A percentile compares a stretch with the other conserved stretches of the same genome.
These are phyloP conservation scores for Tetraneura akinire DNA, from an alignment of 1,140 invertebrate genomes.

Conservation along the genomic window DNA sequence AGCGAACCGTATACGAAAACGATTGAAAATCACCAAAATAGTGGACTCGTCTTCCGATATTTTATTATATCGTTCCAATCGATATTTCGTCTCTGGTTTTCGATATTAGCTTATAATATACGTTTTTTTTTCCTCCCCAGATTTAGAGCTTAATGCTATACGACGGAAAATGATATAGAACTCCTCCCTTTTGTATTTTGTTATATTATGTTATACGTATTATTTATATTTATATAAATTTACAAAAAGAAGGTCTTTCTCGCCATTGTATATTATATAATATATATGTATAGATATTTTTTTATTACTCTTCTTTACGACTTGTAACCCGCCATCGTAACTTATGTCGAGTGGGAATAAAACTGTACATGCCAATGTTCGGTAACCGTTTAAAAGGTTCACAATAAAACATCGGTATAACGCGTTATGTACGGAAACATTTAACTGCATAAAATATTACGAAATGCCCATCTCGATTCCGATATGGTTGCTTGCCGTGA, in stretches of 20 bases:
- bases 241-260: not conserved
- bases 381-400: not conserved
- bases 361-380: not conserved
- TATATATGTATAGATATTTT: not conserved
- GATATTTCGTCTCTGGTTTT: not conserved
- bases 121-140: not conserved
- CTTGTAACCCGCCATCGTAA: not conserved
- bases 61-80: not conserved
- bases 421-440: too few species aligned
- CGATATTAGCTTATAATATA: not conserved
- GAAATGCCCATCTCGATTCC: too few species aligned
- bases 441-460: too few species aligned
- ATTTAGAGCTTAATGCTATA: not conserved
- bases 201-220: too few species aligned
- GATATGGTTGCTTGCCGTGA: too few species aligned
- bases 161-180: not conserved
- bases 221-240: too few species aligned
- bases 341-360: not conserved
- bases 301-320: slow-evolving; percentile 1
- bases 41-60: not conserved
- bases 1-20: too few species aligned
- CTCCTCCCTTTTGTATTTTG: not conserved
- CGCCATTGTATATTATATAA: not conserved
- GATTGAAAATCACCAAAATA: too few species aligned
- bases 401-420: too few species aligned